These are phyloP conservation scores for Cataglyphis albicans DNA, from an alignment of 2,888 invertebrate genomes.

Conservation along the genomic window DNA sequence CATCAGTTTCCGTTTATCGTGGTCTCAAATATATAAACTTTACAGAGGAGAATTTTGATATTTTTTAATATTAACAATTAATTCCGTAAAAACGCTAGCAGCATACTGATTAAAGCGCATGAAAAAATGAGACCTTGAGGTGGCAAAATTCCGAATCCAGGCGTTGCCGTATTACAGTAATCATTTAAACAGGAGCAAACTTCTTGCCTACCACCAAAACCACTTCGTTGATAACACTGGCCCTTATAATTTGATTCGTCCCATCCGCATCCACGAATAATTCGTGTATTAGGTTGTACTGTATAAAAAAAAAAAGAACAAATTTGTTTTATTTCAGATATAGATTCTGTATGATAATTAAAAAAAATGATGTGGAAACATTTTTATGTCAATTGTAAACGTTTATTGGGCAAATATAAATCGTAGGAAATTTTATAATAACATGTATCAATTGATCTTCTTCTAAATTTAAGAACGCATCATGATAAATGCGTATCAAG, in stretches of 20 bases:
- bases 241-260: constrained; percentile 91
- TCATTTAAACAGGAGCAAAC: constrained; percentile 94
- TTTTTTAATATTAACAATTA: constrained; percentile 62
- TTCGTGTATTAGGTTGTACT: constrained; percentile 90
- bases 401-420: too few species aligned
- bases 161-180: constrained; percentile 89
- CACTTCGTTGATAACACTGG: constrained; percentile 94
- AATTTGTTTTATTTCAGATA: background rate
- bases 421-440: too few species aligned
- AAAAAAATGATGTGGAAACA: too few species aligned
- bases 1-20: background rate
- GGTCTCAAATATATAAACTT: constrained; percentile 38
- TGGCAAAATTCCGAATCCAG: constrained; percentile 72
- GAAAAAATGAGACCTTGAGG: constrained; percentile 77
- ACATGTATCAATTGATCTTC: background rate
- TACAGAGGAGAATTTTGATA: constrained; percentile 45
- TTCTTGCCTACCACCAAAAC: constrained; percentile 95
- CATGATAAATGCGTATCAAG: background rate
- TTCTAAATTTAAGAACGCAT: background rate
- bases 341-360: background rate
- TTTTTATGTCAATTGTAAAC: too few species aligned
- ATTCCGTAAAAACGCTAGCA: constrained; percentile 77
- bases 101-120: constrained; percentile 76
- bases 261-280: constrained; percentile 94
- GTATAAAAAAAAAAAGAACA: constrained; percentile 63